Percentiles rank a stretch among this genome's conserved stretches.
These are phyloP conservation scores for Hermaeophaga mercurialis DNA, from an alignment of 2,888 invertebrate genomes.

Conservation along the genomic window DNA sequence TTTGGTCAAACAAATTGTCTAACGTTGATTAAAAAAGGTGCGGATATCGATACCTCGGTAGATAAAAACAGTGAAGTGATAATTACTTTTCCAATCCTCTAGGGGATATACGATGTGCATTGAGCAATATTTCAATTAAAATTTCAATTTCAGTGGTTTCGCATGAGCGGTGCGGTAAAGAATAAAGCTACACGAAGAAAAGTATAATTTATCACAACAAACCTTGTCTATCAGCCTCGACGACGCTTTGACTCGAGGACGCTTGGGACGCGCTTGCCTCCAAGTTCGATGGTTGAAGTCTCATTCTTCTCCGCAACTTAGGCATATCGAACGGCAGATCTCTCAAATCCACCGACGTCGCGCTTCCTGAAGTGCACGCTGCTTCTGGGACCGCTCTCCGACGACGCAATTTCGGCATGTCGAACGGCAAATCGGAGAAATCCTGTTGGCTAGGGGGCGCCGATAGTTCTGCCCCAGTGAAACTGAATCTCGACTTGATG, in stretches of 20 bases:
- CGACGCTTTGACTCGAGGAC: slow-evolving; percentile 81
- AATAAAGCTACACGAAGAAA: background rate
- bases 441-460: slow-evolving; percentile 68
- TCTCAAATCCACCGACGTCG: slow-evolving; percentile 76
- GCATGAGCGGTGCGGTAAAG: no score
- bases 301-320: slow-evolving; percentile 76
- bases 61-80: no score
- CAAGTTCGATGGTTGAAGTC: slow-evolving; percentile 65
- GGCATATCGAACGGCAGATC: slow-evolving; percentile 93
- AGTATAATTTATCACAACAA: slow-evolving; percentile 14
- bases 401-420: slow-evolving; percentile 85
- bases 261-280: slow-evolving; percentile 79
- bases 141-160: no score
- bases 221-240: slow-evolving; percentile 74
- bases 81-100: no score
- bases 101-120: no score
- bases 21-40: no score
- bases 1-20: no score
- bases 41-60: no score
- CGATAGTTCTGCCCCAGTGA: slow-evolving; percentile 47
- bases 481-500: slow-evolving; percentile 64
- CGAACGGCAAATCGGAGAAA: slow-evolving; percentile 81
- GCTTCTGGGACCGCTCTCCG: slow-evolving; percentile 69
- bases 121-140: no score
- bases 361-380: slow-evolving; percentile 72